Conservation (phyloP, 37 sponge, comb jelly and placozoan species). For the Ephydatia muelleri region DNA sequence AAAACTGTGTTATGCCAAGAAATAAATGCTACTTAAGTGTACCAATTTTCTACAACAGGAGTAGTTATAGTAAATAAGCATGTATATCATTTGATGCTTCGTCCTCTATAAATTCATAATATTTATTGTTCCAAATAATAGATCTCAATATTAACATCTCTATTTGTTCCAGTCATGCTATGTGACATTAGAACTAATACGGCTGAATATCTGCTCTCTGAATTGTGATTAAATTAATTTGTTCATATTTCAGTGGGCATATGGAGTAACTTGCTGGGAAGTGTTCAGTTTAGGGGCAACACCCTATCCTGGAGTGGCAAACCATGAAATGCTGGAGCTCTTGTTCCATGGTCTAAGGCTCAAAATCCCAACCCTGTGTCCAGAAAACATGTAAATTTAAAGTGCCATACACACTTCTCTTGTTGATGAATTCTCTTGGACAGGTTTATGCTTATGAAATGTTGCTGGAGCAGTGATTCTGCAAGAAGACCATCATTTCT, state of each 20-base stretch:
- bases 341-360: not conserved
- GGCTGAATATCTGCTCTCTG: not conserved
- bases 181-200: no score
- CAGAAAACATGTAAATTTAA: not conserved
- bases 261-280: constrained; percentile 38
- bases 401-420: not conserved
- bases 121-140: no score
- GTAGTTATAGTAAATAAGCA: no score
- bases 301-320: constrained; percentile 18
- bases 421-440: no score
- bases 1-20: no score
- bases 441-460: not conserved
- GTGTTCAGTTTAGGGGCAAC: constrained; percentile 10
- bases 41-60: no score
- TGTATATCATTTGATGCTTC: no score
- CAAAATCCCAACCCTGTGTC: not conserved
- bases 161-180: no score
- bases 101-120: no score
- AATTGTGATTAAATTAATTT: not conserved
- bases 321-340: not conserved
- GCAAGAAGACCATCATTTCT: not conserved
- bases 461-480: not conserved
- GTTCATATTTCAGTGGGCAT: constrained; percentile 21
- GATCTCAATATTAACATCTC: no score
- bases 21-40: no score